Evolutionary conservation across 2,113 vertebrate species (phyloP).

Genomic region (Phalacrocorax brasilianus): DNA sequence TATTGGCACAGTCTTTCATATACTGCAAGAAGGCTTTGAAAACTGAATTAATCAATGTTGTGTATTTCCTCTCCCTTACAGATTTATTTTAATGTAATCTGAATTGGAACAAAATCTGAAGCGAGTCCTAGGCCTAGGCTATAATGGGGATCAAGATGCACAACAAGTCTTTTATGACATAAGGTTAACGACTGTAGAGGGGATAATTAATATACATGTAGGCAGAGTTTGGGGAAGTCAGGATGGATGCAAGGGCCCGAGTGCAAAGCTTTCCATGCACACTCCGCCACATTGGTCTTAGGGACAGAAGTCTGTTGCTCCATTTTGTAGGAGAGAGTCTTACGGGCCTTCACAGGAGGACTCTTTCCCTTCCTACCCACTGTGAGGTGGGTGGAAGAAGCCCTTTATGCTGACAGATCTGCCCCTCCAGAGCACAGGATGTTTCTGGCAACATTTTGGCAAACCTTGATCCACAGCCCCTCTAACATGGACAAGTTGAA

Average conservation of each 20-base stretch:
- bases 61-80: background rate
- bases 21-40: background rate
- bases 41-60: background rate
- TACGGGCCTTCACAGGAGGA: background rate
- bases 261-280: background rate
- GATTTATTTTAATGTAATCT: background rate
- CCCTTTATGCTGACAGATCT: background rate
- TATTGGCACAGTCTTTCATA: background rate
- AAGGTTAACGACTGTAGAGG: background rate
- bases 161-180: background rate
- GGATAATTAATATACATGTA: background rate
- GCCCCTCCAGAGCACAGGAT: background rate
- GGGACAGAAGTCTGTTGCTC: background rate
- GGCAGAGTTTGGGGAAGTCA: background rate
- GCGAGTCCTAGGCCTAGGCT: background rate
- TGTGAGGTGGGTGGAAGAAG: no score
- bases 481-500: background rate
- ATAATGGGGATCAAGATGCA: background rate
- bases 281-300: background rate
- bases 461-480: background rate
- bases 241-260: no score
- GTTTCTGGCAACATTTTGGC: background rate
- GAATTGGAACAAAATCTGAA: background rate
- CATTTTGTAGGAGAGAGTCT: background rate
- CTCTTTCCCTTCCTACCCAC: background rate